phyloP scores from a whole-genome alignment of 37 sponge, comb jelly and placozoan genomes.

The Cladorhizidae sp. region DNA sequence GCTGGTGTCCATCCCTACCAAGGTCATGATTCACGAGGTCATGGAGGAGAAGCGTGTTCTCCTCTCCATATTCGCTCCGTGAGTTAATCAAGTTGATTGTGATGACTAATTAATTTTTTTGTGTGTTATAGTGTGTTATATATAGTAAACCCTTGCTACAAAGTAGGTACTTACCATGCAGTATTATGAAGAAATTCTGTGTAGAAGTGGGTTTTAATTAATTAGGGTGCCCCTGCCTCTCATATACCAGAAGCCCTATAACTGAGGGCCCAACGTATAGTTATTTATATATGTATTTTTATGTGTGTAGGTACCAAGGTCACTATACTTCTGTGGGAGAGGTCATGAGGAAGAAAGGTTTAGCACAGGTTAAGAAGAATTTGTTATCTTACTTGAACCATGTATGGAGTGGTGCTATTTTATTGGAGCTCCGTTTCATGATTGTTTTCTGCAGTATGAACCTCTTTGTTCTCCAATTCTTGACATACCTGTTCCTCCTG shows the following conservation, averaged over 20 bases:
- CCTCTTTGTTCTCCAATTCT: background rate
- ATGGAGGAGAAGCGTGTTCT: too few species aligned
- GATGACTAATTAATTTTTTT: background rate
- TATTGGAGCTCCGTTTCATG: background rate
- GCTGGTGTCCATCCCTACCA: background rate
- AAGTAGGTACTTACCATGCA: too few species aligned
- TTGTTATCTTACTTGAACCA: background rate
- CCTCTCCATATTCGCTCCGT: too few species aligned
- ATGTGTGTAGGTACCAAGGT: background rate
- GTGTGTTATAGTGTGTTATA: background rate
- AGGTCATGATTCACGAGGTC: background rate
- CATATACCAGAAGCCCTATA: too few species aligned
- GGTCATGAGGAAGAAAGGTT: constrained; percentile 1
- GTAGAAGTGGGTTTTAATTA: too few species aligned
- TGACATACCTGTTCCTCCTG: background rate
- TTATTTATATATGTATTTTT: background rate
- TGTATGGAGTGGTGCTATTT: background rate
- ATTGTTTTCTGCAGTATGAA: background rate
- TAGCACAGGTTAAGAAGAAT: background rate
- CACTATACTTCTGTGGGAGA: background rate
- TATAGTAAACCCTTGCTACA: background rate
- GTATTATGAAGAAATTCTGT: too few species aligned
- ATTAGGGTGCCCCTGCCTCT: too few species aligned
- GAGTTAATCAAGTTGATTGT: background rate
- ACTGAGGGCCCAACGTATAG: background rate